Evolutionary conservation across 2,888 invertebrate species (phyloP), one percentile per base, ranked within the genome.

Genomic region (Torymus tubicola): DNA sequence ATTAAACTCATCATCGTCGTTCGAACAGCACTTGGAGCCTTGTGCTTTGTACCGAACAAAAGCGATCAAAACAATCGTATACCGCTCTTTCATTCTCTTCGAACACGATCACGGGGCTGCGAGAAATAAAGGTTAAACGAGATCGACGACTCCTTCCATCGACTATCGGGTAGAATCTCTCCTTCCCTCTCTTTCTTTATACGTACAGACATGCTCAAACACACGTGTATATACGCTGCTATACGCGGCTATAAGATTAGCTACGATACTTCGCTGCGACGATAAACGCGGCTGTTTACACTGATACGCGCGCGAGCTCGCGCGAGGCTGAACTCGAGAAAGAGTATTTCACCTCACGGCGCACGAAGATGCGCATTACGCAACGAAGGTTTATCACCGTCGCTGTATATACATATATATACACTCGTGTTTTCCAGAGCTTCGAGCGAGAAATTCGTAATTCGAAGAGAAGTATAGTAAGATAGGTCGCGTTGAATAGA

Each of bases 61-160:
- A 42, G 42, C 42, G 42, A 42, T 42, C 42, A 42, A 42, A 42
- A 42, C 42, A 42, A 42, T 42, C 42, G 42, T 42, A 42, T 42
- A 42, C 42, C 42, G 42, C 42, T 42, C 31, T 31, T 31, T 31
- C 31, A 5, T 8, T 42, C 42, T 42, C 42, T 42, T 8, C 8
- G 42, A 42, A 42, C 42, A 42, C 42, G 42, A 42, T 42, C 42
- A 1, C 42, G 42, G 42, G 42, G 42, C 42, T 8, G n/a, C n/a
- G 8, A 42, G 42, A 42, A 78, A 58, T 58, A 78, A 78, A 78
- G 78, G 71, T 67, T 71, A 71, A 78, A 60, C 53, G 78, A 67
- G 72, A 78, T 72, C 67, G 72, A 72, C 78, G 78, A 78, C 71
- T 78, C 16, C 55, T 65, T 18, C 52, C 24, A 63, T 53, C 61